Percentiles rank a stretch among this genome's conserved stretches.
Evolutionary conservation across 2,888 invertebrate genomes (phyloP).

Genomic region (Meta bourneti): DNA sequence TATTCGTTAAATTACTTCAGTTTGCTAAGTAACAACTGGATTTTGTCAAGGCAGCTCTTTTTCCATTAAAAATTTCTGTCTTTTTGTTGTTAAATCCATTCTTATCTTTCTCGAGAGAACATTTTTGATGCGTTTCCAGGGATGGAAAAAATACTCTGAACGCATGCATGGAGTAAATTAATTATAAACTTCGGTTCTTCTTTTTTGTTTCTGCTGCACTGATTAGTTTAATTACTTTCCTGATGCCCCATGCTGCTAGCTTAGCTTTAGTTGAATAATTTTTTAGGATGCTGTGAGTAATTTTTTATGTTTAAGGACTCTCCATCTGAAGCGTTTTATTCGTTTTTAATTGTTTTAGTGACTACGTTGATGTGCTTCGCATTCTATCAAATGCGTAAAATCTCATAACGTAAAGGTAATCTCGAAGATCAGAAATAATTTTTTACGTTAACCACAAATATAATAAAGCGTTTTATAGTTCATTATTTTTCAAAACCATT

Average conservation of each 20-base stretch:
- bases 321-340: slow-evolving; percentile 42
- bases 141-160: slow-evolving; percentile 39
- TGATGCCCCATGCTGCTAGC: slow-evolving; percentile 34
- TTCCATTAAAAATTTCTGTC: slow-evolving; percentile 25
- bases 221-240: slow-evolving; percentile 74
- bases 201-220: slow-evolving; percentile 70
- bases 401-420: neutral
- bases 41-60: slow-evolving; percentile 47
- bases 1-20: slow-evolving; percentile 31
- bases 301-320: slow-evolving; percentile 11
- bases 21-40: slow-evolving; percentile 49
- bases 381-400: neutral
- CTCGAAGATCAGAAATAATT: neutral
- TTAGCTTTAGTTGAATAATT: slow-evolving; percentile 49
- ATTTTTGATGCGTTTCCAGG: slow-evolving; percentile 58
- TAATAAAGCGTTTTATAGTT: neutral
- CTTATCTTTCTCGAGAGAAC: slow-evolving; percentile 53
- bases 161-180: slow-evolving; percentile 61
- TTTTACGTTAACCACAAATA: neutral
- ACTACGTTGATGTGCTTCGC: neutral
- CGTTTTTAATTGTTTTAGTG: slow-evolving; percentile 61
- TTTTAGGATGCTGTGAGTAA: neutral
- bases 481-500: neutral
- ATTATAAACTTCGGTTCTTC: slow-evolving; percentile 64
- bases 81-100: slow-evolving; percentile 38